Base-by-base conservation (phyloP, 2,113 vertebrate species). In the Burhinus oedicnemus region DNA sequence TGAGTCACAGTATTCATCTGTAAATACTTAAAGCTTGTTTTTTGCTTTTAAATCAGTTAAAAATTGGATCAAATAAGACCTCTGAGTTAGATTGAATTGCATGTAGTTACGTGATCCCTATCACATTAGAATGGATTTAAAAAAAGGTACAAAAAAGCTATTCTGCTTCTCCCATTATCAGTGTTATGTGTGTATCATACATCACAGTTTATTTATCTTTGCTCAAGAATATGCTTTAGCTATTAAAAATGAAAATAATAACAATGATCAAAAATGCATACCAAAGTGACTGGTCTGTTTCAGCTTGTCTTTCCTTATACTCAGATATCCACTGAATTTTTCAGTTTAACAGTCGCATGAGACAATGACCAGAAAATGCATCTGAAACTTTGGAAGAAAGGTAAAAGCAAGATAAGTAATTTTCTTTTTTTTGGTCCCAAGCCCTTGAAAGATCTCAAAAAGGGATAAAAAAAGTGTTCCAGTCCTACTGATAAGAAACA, bases 21-120 rank as follows among this genome's bases (percentile, higher is more conserved):
- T 82, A 94, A 95, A 88, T 88, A 86, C 21, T 29, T 36, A 80
- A 94, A 80, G 54, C 62, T 88, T 69, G 8, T 64, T 78, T 90
- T 92, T 94, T 93, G 75, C 75, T 93, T 83, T 93, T 84, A 82
- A 87, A 90, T 64, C 52, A 44, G 69, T 68, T 83, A 60, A 94
- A 94, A 94, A 85, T 79, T 83, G 72, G 75, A 90, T 83, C 75
- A 71, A 42, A 34, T 65, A 51, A 83, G 60, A 89, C 27, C 32
- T 83, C 58, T 52, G 83, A 83, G 64, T 76, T 76, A 72, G 51
- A 83, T 42, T 90, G 88, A 66, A 92, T 85, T 88, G 42, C 58
- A 38, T 62, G 44, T 42, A 61, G 71, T 79, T 93, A 71, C 3
- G 2, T 86, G 84, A 92, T 87, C 32, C 22, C 40, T 91, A 32